These are phyloP conservation scores for Apeltes quadracus DNA, from an alignment of 2,113 vertebrate species.

Conservation along the genomic window DNA sequence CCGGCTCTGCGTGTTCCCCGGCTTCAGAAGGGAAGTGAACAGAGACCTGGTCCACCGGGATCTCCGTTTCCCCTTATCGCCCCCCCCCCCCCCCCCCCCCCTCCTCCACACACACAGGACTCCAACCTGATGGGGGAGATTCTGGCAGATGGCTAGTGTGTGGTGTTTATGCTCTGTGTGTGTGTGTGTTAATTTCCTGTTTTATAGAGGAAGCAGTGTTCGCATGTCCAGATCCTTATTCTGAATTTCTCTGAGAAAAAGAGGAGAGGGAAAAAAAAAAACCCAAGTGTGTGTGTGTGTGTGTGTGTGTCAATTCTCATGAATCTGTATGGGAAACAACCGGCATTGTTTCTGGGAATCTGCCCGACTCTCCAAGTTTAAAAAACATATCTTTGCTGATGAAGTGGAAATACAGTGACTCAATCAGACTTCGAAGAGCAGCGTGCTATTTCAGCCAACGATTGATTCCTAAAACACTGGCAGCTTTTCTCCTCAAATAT, in stretches of 20 bases:
- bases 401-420: constrained; percentile 22
- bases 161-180: constrained; percentile 31
- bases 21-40: constrained; percentile 71
- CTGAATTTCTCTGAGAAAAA: constrained; percentile 75
- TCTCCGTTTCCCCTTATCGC: constrained; percentile 57
- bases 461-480: constrained; percentile 13
- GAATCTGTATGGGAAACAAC: constrained; percentile 76
- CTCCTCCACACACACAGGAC: constrained; percentile 35
- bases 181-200: constrained; percentile 75
- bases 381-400: constrained; percentile 44
- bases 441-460: constrained; percentile 19
- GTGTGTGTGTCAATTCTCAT: constrained; percentile 79
- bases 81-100: constrained; percentile 8
- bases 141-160: constrained; percentile 56
- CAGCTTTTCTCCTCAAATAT: constrained; percentile 11
- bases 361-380: constrained; percentile 36
- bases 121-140: constrained; percentile 61
- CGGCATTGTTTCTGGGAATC: constrained; percentile 68
- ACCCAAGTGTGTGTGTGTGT: constrained; percentile 9
- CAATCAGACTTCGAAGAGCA: constrained; percentile 33
- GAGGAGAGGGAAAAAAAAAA: constrained; percentile 34
- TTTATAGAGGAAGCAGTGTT: constrained; percentile 76
- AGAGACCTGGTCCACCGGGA: constrained; percentile 77
- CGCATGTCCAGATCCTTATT: constrained; percentile 69
- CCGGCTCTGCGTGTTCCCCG: constrained; percentile 68